These are phyloP conservation scores for Achlya flavicornis DNA, from an alignment of 2,888 invertebrate species.

Conservation along the genomic window DNA sequence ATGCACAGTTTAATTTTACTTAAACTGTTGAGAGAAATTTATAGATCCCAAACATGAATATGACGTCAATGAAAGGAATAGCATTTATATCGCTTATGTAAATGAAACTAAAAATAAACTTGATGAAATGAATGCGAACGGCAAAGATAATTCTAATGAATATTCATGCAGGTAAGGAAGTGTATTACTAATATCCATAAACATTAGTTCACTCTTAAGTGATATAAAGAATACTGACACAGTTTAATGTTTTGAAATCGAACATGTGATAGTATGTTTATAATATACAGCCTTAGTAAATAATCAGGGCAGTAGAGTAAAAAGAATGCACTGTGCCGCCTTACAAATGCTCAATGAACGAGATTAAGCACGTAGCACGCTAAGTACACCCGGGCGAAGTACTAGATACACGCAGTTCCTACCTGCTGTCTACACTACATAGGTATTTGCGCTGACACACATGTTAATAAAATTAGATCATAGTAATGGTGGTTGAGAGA, in stretches of 20 bases:
- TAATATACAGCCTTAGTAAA: neutral
- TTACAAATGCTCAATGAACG: slow-evolving; percentile 55
- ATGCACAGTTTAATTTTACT: slow-evolving; percentile 47
- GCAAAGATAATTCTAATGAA: slow-evolving; percentile 1
- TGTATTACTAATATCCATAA: neutral
- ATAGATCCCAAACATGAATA: slow-evolving; percentile 32
- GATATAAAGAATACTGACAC: neutral
- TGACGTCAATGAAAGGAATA: slow-evolving; percentile 8
- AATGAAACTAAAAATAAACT: neutral
- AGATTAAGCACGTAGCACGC: slow-evolving; percentile 73
- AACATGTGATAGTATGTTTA: neutral
- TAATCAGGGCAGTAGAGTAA: slow-evolving; percentile 41
- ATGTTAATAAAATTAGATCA: slow-evolving; percentile 60
- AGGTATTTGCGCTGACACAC: slow-evolving; percentile 53
- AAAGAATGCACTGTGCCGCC: slow-evolving; percentile 43
- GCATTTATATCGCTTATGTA: neutral
- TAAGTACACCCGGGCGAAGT: slow-evolving; percentile 43
- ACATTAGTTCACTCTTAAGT: neutral
- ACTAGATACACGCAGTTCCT: slow-evolving; percentile 43
- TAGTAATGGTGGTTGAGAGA: slow-evolving; percentile 26
- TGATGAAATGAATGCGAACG: neutral
- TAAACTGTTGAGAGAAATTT: slow-evolving; percentile 65
- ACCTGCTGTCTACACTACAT: slow-evolving; percentile 28
- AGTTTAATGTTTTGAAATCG: neutral
- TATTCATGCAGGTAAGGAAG: slow-evolving; percentile 2